Evolutionary conservation across 2,797 vertebrate genomes (phyloP), one percentile per base, ranked within the genome.

Genomic region (Falco concolor): DNA sequence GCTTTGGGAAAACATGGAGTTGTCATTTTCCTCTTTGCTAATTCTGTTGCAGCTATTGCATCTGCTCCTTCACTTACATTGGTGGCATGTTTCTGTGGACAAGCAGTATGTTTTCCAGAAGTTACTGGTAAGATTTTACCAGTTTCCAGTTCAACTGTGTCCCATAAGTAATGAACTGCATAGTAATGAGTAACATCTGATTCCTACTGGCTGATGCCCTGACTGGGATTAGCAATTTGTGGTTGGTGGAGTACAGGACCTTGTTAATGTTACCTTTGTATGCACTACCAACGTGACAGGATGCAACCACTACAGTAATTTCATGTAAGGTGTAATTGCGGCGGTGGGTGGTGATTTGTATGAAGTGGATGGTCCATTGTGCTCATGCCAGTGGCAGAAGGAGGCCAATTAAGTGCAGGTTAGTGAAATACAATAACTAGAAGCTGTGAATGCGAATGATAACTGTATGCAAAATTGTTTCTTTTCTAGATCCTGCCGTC

Each of bases 401-500:
- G 61, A 85, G 92, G 76, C 38, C 80, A 83, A 24, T 83, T 88
- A 89, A 94, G 60, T 67, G 61, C 28, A 53, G 34, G 45, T 83
- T 81, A 57, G 84, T 73, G 87, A 89, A 82, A 86, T 93, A 8
- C 28, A 92, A 2, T 69, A 74, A 86, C 52, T 68, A 68, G 92
- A 93, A 92, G 27, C 73, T 87, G 57, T 84, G 76, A 86, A 86
- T 82, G 50, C 0, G 10, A 90, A 83, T 68, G 69, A 69, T 97
- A 97, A 97, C 93, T 60, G 21, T 87, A 24, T 95, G 75, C 38
- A 93, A 95, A 95, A 94, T 87, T 92, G 50, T 94, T 95, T 97
- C 75, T 96, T 91, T 95, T 95, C 81, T 97, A 97, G 96, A 95
- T 96, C 90, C 96, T 93, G 74, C 87, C 44, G 5, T 91, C 61